These are phyloP conservation scores for Discoglossus pictus DNA, from an alignment of 2,797 vertebrate genomes.

Conservation along the genomic window DNA sequence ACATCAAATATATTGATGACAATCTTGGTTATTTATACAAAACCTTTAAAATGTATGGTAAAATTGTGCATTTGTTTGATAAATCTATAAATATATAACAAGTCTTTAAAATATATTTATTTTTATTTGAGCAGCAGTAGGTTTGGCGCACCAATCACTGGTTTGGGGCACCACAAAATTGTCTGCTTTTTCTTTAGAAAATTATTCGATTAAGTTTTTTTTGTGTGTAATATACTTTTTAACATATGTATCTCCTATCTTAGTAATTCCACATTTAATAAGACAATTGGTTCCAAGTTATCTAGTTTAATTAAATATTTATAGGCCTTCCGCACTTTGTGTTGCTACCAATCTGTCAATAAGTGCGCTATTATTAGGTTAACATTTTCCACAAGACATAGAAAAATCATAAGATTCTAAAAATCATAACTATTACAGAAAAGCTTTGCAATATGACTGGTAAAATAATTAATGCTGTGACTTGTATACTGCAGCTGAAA, in stretches of 20 bases:
- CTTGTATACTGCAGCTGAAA: not conserved
- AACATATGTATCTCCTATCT: not conserved
- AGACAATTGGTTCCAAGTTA: slow-evolving; percentile 10
- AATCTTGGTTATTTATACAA: too few species aligned
- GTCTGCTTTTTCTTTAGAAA: too few species aligned
- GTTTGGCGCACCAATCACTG: too few species aligned
- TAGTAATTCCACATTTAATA: not conserved
- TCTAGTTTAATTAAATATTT: slow-evolving; percentile 11
- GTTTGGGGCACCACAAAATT: too few species aligned
- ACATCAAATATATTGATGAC: slow-evolving; percentile 48
- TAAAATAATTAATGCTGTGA: slow-evolving; percentile 5
- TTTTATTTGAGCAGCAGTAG: too few species aligned
- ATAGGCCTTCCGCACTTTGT: slow-evolving; percentile 9
- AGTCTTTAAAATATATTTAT: too few species aligned
- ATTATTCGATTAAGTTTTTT: too few species aligned
- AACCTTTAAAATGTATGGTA: too few species aligned
- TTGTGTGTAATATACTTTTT: not conserved
- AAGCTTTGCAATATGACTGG: not conserved
- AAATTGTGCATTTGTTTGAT: too few species aligned
- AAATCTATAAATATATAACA: too few species aligned
- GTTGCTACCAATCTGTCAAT: slow-evolving; percentile 18
- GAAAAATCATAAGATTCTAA: not conserved
- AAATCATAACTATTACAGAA: not conserved
- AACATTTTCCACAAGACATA: not conserved
- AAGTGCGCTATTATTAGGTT: slow-evolving; percentile 27